These are phyloP conservation scores for Dasyprocta punctata DNA, from an alignment of 2,113 vertebrate genomes.

Conservation along the genomic window DNA sequence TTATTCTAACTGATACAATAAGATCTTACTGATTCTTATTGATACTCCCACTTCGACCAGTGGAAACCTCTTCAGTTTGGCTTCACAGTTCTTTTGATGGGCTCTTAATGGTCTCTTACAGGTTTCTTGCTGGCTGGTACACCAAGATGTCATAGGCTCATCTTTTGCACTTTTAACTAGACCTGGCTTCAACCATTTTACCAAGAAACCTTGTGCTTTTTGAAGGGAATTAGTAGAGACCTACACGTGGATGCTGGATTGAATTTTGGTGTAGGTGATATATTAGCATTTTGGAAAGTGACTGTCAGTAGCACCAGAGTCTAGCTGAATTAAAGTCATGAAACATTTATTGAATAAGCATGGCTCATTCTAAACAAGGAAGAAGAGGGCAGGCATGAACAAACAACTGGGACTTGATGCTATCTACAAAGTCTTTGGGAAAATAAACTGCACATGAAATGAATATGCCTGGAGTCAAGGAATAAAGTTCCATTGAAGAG, in stretches of 20 bases:
- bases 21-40: neutral
- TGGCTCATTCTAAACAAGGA: conserved; percentile 23
- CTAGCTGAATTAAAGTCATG: conserved; percentile 45
- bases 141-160: neutral
- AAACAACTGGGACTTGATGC: neutral
- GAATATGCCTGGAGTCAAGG: conserved; percentile 31
- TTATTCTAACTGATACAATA: neutral
- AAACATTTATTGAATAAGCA: conserved; percentile 48
- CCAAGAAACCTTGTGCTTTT: neutral
- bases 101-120: neutral
- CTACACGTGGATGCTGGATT: neutral
- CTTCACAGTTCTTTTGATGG: neutral
- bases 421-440: neutral
- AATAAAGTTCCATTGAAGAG: neutral
- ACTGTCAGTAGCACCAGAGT: conserved; percentile 45
- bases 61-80: neutral
- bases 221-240: neutral
- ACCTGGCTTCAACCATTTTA: neutral
- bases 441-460: neutral
- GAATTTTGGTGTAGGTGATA: conserved; percentile 48
- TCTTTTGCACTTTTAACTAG: neutral
- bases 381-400: neutral
- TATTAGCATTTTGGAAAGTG: conserved; percentile 24
- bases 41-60: neutral
- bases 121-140: neutral